phyloP scores from a whole-genome alignment of 2,888 invertebrate genomes.

The Aradus depressus region DNA sequence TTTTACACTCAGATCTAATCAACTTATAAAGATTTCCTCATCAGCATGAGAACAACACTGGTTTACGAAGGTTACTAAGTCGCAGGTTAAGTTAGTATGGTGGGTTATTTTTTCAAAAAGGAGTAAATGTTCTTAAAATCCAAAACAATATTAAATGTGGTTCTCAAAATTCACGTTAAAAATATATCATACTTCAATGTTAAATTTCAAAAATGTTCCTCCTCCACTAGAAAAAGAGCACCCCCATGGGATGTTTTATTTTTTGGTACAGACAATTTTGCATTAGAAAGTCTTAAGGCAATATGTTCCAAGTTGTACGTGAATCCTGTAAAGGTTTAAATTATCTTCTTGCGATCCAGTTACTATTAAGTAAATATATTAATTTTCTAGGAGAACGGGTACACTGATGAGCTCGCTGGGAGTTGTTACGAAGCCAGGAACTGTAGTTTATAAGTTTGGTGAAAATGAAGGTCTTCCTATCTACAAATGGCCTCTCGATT shows the following conservation, averaged over 20 bases:
- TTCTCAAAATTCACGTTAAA: no score
- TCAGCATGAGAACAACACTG: no score
- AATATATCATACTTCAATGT: no score
- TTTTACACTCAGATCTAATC: no score
- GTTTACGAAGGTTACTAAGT: no score
- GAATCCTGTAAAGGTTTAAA: no score
- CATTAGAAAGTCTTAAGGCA: conserved; percentile 57
- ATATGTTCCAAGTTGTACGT: conserved; percentile 57
- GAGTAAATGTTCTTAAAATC: no score
- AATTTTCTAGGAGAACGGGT: conserved; percentile 42
- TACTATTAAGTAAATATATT: not conserved
- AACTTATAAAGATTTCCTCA: no score
- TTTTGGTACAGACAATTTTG: conserved; percentile 77
- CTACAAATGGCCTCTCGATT: conserved; percentile 54
- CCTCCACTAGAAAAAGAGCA: conserved; percentile 23
- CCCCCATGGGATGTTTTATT: conserved; percentile 58
- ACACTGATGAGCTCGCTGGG: conserved; percentile 46
- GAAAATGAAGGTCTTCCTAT: conserved; percentile 45
- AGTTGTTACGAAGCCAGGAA: conserved; percentile 53
- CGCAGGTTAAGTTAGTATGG: no score
- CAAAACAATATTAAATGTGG: no score
- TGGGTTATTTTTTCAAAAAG: no score
- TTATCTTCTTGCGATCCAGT: no score
- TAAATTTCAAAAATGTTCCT: not conserved
- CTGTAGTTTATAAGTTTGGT: conserved; percentile 54